phyloP scores from a whole-genome alignment of 2,113 vertebrate species.

The Phoenicopterus ruber region DNA sequence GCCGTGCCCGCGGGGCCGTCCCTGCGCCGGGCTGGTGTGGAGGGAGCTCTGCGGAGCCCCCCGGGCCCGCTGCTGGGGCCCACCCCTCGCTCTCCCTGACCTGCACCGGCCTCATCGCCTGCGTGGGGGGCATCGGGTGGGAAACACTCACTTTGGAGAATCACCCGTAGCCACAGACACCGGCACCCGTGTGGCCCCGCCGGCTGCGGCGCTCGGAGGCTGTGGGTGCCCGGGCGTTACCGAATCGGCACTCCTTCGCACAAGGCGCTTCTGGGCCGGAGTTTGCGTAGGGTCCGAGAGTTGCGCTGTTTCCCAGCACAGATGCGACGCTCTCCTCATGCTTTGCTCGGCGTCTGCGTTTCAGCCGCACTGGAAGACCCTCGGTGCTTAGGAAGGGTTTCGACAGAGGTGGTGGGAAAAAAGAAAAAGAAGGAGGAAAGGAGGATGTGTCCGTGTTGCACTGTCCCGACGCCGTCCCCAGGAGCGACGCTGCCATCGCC shows the following conservation, averaged over 20 bases:
- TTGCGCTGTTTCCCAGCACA: accelerated
- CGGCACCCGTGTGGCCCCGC: neutral
- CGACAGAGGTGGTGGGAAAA: neutral
- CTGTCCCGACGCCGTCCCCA: accelerated
- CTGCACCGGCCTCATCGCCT: accelerated
- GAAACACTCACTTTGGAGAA: no score
- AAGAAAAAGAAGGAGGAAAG: neutral
- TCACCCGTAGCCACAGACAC: neutral
- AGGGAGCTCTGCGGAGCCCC: neutral
- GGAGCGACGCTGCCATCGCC: neutral
- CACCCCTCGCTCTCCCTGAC: no score
- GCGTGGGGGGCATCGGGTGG: no score
- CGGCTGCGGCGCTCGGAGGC: neutral
- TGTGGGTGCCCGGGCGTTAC: no score
- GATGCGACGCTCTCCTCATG: accelerated
- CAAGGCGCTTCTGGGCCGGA: neutral
- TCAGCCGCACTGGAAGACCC: neutral
- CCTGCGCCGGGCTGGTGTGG: accelerated
- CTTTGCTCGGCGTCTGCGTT: neutral
- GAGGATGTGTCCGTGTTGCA: no score
- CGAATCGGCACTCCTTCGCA: neutral
- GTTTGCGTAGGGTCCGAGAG: neutral
- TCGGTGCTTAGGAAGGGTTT: neutral
- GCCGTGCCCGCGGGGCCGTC: no score
- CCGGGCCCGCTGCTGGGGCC: accelerated